Conservation (phyloP, 1,140 invertebrate species). For the Caenorhabditis briggsae region DNA sequence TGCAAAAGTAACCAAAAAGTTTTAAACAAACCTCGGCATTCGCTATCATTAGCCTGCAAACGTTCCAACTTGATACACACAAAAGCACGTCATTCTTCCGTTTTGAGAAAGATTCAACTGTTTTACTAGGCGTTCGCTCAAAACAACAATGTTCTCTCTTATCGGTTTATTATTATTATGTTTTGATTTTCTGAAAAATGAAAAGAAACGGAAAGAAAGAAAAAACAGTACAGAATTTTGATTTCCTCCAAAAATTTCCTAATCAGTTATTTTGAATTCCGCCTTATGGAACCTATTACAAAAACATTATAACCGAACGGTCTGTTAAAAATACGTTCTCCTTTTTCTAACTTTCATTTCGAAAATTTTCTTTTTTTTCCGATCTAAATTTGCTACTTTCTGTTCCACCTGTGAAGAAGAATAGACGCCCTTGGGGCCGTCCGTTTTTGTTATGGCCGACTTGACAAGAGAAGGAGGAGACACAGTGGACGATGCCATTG, state of each 20-base stretch:
- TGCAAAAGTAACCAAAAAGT: slow-evolving; percentile 7
- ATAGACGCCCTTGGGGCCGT: slow-evolving; percentile 41
- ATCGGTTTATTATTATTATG: neutral
- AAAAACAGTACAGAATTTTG: slow-evolving; percentile 14
- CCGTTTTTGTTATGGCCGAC: slow-evolving; percentile 47
- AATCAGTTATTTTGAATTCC: neutral
- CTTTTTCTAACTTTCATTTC: neutral
- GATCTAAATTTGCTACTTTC: neutral
- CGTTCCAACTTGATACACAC: neutral
- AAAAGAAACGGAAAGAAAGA: neutral
- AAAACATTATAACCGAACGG: neutral
- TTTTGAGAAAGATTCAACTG: slow-evolving; percentile 2
- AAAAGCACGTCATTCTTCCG: slow-evolving; percentile 15
- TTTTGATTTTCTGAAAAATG: neutral
- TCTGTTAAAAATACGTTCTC: neutral
- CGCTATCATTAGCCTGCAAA: neutral
- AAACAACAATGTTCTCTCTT: slow-evolving; percentile 1
- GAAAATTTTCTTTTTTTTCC: neutral
- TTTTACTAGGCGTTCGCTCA: neutral
- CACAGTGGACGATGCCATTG: slow-evolving; percentile 13
- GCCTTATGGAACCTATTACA: neutral
- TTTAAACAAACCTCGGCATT: slow-evolving; percentile 8
- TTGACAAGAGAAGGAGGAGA: slow-evolving; percentile 3
- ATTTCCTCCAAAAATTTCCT: neutral
- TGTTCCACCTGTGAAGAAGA: slow-evolving; percentile 41